Conservation (phyloP, 2,888 invertebrate species). For the Patella pellucida region DNA sequence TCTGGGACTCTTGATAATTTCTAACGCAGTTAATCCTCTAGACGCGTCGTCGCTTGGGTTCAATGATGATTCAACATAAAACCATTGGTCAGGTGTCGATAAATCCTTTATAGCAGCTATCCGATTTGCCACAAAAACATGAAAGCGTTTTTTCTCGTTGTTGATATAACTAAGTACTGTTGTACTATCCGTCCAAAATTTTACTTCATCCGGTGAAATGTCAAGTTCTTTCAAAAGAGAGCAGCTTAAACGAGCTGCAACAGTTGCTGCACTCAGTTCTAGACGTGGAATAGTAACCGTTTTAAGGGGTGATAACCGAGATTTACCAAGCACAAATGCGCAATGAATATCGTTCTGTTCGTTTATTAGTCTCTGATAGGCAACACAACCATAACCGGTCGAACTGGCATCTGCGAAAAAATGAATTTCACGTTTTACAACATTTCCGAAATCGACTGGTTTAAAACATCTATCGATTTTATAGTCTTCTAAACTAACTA, state of each 20-base stretch:
- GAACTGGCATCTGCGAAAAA: too few relatives aligned
- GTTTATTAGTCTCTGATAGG: conserved; percentile 12
- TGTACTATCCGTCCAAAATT: conserved; percentile 18
- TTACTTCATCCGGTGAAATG: not conserved
- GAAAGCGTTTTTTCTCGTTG: conserved; percentile 16
- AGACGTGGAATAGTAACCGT: conserved; percentile 17
- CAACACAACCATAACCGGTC: conserved; percentile 17
- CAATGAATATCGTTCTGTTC: conserved; percentile 12
- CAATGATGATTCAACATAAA: not conserved
- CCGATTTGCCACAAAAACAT: conserved; percentile 20
- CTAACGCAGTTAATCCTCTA: too few relatives aligned
- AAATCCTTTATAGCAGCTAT: not conserved
- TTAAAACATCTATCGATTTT: too few relatives aligned
- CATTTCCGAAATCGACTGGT: too few relatives aligned
- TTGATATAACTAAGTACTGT: conserved; percentile 13
- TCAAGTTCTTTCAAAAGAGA: conserved; percentile 9
- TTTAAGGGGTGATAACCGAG: conserved; percentile 19
- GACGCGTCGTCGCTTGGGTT: conserved; percentile 14
- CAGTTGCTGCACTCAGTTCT: conserved; percentile 20
- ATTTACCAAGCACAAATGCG: conserved; percentile 18
- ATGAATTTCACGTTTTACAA: too few relatives aligned
- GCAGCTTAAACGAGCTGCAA: not conserved
- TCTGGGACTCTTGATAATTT: too few relatives aligned
- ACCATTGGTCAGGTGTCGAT: not conserved
- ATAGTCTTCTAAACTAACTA: too few relatives aligned